These are phyloP conservation scores for Spondyliosoma cantharus DNA, from an alignment of 2,797 vertebrate species.

Conservation along the genomic window DNA sequence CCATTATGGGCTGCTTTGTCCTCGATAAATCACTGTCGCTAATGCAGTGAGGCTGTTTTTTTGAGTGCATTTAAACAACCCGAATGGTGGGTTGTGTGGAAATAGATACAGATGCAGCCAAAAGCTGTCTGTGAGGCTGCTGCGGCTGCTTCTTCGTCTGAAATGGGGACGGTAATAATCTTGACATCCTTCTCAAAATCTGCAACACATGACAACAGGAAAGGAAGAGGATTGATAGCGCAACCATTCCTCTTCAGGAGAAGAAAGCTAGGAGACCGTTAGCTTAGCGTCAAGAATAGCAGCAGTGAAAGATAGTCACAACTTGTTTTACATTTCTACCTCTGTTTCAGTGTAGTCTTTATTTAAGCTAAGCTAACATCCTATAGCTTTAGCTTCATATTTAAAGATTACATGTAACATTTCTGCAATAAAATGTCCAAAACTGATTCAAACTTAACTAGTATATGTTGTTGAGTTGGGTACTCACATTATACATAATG, in stretches of 20 bases:
- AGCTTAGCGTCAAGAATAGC: no score
- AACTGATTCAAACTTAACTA: no score
- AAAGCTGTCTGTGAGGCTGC: not conserved
- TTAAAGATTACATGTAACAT: not conserved
- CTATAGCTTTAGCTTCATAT: not conserved
- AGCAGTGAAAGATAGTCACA: no score
- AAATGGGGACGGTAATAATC: not conserved
- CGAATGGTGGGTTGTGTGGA: constrained; percentile 31
- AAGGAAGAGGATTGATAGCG: constrained; percentile 1
- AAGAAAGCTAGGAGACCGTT: no score
- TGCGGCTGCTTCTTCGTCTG: not conserved
- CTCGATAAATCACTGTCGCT: constrained; percentile 80
- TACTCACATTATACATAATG: no score
- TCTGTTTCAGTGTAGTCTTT: no score
- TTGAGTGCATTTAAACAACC: constrained; percentile 52
- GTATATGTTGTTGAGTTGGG: no score
- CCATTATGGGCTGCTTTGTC: constrained; percentile 79
- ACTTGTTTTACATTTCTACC: not conserved
- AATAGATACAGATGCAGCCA: constrained; percentile 41
- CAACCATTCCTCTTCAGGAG: not conserved
- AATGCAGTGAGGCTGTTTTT: constrained; percentile 52
- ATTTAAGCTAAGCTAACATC: not conserved
- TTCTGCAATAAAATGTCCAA: no score
- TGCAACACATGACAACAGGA: not conserved
- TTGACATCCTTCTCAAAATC: not conserved